Conservation (phyloP, 2,797 vertebrate species). For the Propithecus perrieri region DNA sequence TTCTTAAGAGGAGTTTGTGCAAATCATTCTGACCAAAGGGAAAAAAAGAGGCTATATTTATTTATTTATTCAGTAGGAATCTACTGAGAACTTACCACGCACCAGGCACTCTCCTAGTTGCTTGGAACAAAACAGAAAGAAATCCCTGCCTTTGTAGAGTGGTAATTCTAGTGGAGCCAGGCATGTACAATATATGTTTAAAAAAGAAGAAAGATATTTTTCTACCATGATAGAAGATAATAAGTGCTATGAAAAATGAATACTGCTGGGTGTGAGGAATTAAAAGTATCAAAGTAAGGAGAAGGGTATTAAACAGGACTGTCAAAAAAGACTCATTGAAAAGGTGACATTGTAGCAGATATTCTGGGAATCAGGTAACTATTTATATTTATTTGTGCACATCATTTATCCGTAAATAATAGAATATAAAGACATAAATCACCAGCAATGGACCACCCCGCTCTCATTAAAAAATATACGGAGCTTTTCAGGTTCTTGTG, state of each 20-base stretch:
- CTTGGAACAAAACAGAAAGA: background rate
- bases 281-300: background rate
- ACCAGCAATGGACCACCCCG: background rate
- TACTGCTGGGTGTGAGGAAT: background rate
- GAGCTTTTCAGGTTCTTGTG: background rate
- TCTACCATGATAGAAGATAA: background rate
- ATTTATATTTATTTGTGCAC: background rate
- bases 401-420: background rate
- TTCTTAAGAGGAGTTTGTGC: constrained; percentile 1
- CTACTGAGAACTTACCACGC: background rate
- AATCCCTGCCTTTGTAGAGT: background rate
- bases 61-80: background rate
- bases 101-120: background rate
- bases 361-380: background rate
- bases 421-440: background rate
- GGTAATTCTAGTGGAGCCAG: background rate
- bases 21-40: background rate
- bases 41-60: background rate
- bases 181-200: background rate
- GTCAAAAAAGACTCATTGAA: background rate
- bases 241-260: background rate
- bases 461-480: background rate
- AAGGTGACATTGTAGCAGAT: background rate
- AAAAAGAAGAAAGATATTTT: background rate
- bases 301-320: background rate